These are phyloP conservation scores for Galendromus occidentalis DNA, from an alignment of 1,140 invertebrate species.

Conservation along the genomic window DNA sequence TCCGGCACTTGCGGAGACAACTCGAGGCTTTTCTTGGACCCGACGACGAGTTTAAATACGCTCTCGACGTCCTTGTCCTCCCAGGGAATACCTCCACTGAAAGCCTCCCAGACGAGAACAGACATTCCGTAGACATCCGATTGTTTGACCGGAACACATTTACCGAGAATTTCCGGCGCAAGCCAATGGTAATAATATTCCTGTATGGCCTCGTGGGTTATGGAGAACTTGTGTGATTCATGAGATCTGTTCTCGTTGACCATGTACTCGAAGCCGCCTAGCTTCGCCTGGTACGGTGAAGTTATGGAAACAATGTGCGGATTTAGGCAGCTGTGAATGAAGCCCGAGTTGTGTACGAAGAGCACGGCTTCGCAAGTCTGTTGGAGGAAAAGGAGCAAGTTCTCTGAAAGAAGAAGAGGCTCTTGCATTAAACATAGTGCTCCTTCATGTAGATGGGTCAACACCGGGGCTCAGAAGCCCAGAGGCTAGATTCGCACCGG, in stretches of 20 bases:
- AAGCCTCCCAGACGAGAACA: not conserved
- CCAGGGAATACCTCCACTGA: not conserved
- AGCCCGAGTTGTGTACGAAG: not conserved
- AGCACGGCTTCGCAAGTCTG: constrained; percentile 1
- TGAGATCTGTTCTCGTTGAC: not conserved
- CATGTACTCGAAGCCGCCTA: not conserved
- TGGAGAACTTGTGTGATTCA: not conserved
- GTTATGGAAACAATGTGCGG: not conserved
- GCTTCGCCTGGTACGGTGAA: not conserved
- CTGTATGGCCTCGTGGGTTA: not conserved
- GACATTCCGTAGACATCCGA: not conserved
- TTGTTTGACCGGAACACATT: not conserved
- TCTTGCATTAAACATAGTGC: too few species aligned
- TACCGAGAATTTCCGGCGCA: not conserved
- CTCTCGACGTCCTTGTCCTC: not conserved
- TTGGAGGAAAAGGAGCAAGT: not conserved
- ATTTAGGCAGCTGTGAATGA: not conserved
- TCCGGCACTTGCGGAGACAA: too few species aligned
- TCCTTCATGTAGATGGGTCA: too few species aligned
- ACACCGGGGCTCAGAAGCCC: too few species aligned
- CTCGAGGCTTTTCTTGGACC: not conserved
- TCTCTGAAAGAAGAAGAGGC: not conserved
- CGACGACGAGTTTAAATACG: not conserved
- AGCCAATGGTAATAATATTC: constrained; percentile 8
- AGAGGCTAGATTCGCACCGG: too few species aligned